These are phyloP conservation scores for Cheilosia impressa DNA, from an alignment of 2,888 invertebrate genomes.

Conservation along the genomic window DNA sequence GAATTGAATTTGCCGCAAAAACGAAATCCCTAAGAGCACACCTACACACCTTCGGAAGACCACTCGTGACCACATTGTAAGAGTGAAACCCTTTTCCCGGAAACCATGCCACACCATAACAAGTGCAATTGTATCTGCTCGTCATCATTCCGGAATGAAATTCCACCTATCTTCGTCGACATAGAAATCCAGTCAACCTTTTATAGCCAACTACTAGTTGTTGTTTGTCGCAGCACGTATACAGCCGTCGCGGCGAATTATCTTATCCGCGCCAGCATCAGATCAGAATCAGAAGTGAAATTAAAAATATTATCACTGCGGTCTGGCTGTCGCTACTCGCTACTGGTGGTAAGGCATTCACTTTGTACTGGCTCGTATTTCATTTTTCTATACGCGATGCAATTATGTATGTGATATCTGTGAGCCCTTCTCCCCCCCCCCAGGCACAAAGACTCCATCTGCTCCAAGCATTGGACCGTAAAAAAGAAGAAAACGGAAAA, in stretches of 20 bases:
- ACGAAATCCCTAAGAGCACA: not conserved
- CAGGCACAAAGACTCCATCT: not conserved
- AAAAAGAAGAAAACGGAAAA: constrained; percentile 32
- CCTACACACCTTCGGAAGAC: too few species aligned
- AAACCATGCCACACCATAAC: not conserved
- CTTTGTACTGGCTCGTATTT: constrained; percentile 45
- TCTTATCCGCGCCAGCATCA: constrained; percentile 24
- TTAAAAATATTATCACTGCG: constrained; percentile 40
- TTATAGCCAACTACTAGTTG: constrained; percentile 2
- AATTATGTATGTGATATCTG: constrained; percentile 29
- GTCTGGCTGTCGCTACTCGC: constrained; percentile 2
- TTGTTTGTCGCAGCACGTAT: too few species aligned
- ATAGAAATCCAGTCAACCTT: constrained; percentile 65
- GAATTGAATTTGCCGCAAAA: constrained; percentile 1
- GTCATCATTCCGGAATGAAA: constrained; percentile 20
- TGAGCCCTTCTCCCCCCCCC: not conserved
- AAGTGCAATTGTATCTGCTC: not conserved
- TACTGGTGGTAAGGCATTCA: constrained; percentile 50
- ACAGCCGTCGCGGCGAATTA: constrained; percentile 3
- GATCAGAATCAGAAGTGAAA: constrained; percentile 62
- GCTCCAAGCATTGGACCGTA: constrained; percentile 2
- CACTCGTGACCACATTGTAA: not conserved
- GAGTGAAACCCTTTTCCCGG: not conserved
- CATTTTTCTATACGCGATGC: constrained; percentile 29
- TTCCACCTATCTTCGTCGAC: constrained; percentile 26